Conservation (phyloP, 1,140 invertebrate species). For the Goniozus legneri region DNA sequence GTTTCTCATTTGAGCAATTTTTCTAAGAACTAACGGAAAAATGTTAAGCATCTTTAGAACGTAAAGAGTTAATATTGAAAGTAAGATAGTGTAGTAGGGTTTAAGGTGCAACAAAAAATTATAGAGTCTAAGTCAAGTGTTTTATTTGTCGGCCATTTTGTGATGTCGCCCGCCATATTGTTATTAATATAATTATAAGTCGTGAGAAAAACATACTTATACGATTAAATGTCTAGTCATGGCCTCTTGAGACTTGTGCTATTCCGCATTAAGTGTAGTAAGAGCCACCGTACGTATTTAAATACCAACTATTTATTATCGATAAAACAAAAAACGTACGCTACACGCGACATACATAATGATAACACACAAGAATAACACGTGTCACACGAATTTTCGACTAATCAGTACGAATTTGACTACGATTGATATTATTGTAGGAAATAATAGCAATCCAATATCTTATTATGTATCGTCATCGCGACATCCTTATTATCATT, state of each 20-base stretch:
- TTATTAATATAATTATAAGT: constrained; percentile 42
- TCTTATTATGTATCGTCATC: no score
- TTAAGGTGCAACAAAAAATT: constrained; percentile 9
- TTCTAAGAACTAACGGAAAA: constrained; percentile 1
- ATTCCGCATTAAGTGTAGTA: constrained; percentile 31
- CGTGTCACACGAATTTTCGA: no score
- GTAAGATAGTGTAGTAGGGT: constrained; percentile 22
- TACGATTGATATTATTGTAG: no score
- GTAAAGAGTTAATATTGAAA: constrained; percentile 24
- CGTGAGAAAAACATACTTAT: constrained; percentile 20
- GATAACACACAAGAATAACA: constrained; percentile 8
- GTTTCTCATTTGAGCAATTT: constrained; percentile 15
- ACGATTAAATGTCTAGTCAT: constrained; percentile 55
- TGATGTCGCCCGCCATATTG: constrained; percentile 50
- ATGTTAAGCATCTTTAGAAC: constrained; percentile 2
- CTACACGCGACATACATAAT: constrained; percentile 14
- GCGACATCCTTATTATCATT: constrained; percentile 12
- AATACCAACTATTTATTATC: not conserved
- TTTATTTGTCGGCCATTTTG: constrained; percentile 47
- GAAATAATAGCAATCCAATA: no score
- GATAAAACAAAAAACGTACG: not conserved
- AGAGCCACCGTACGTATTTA: not conserved
- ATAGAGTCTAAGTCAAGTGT: constrained; percentile 37
- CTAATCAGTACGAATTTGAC: no score
- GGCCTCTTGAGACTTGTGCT: constrained; percentile 50